phyloP scores from a whole-genome alignment of 1,140 invertebrate genomes.

The Drosophila littoralis region DNA sequence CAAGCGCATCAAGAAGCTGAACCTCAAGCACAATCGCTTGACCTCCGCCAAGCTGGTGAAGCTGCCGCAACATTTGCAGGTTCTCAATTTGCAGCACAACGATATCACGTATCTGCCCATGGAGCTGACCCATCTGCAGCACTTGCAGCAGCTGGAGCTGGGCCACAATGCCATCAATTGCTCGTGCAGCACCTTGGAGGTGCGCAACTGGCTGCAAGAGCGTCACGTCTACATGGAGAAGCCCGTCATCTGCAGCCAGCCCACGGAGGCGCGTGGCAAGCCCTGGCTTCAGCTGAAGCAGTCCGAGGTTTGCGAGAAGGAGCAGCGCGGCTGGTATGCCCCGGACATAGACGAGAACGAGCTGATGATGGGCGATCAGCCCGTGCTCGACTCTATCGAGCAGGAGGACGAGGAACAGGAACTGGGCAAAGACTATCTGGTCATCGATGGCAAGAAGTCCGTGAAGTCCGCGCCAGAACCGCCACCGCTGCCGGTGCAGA shows the following conservation, averaged over 20 bases:
- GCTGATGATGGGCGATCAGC: constrained; percentile 87
- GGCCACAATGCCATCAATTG: constrained; percentile 87
- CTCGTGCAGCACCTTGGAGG: constrained; percentile 86
- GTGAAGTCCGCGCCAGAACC: constrained; percentile 21
- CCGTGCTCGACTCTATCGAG: constrained; percentile 81
- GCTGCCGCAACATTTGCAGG: constrained; percentile 87
- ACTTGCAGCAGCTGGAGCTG: constrained; percentile 86
- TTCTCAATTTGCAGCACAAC: constrained; percentile 87
- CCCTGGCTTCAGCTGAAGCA: constrained; percentile 86
- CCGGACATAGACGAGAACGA: constrained; percentile 82
- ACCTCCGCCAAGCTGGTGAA: constrained; percentile 85
- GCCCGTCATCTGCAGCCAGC: constrained; percentile 85
- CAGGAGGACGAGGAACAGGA: constrained; percentile 85
- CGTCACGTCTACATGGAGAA: constrained; percentile 85
- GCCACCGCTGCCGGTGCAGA: constrained; percentile 17
- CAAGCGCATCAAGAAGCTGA: constrained; percentile 86
- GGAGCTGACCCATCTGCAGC: constrained; percentile 85
- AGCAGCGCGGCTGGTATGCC: constrained; percentile 48
- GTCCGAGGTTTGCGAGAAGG: constrained; percentile 85
- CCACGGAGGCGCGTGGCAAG: constrained; percentile 85
- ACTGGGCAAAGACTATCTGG: constrained; percentile 71
- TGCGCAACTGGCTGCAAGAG: constrained; percentile 85
- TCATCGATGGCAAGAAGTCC: constrained; percentile 47
- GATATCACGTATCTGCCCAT: constrained; percentile 86
- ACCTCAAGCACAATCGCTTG: constrained; percentile 86